Conservation (phyloP, 2,113 vertebrate species). For the Clarias gariepinus region DNA sequence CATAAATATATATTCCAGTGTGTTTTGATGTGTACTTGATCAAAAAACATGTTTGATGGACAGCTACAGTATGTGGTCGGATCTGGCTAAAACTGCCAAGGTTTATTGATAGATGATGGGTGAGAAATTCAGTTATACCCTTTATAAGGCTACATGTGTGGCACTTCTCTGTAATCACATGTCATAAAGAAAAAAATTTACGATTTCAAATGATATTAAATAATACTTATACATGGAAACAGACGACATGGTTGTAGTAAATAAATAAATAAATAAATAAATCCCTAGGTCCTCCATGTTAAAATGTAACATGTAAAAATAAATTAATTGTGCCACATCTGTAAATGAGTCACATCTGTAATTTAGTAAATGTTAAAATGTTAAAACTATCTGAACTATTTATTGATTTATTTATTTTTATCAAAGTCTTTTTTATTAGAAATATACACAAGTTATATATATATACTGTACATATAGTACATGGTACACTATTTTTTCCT, state of each 20-base stretch:
- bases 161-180: not conserved
- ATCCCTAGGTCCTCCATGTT: not conserved
- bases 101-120: not conserved
- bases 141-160: not conserved
- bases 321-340: not conserved
- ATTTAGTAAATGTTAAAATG: not conserved
- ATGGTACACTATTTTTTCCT: too few species aligned
- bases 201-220: not conserved
- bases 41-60: not conserved
- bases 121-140: not conserved
- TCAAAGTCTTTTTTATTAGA: too few species aligned
- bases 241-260: not conserved
- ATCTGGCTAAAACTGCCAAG: not conserved
- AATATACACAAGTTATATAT: too few species aligned
- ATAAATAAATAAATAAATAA: not conserved
- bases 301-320: not conserved
- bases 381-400: too few species aligned
- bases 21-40: not conserved
- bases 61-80: not conserved
- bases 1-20: not conserved
- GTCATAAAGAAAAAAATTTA: not conserved
- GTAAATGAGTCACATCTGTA: not conserved
- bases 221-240: not conserved
- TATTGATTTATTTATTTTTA: too few species aligned
- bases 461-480: too few species aligned